Percentiles rank a stretch among this genome's conserved stretches.
Conservation (phyloP, 2,113 vertebrate genomes). For the Bothrops jararaca region DNA sequence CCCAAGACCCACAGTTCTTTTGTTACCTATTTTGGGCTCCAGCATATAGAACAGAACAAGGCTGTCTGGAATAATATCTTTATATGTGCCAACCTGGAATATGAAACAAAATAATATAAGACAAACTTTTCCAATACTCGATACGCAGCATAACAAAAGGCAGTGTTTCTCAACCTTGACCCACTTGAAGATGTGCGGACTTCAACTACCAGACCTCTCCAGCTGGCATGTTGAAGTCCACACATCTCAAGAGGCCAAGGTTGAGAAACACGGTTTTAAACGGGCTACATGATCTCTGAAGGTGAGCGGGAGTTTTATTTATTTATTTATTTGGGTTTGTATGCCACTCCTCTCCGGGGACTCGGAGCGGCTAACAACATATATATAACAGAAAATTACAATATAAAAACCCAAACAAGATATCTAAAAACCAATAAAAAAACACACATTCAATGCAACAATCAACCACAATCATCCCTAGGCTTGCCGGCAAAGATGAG, state of each 20-base stretch:
- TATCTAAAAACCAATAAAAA: too few species aligned
- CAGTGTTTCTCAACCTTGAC: not conserved
- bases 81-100: conserved; percentile 75
- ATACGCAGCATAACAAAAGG: not conserved
- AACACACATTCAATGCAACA: too few species aligned
- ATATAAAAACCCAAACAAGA: too few species aligned
- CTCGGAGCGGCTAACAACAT: too few species aligned
- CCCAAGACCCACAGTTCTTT: too few species aligned
- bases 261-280: not conserved
- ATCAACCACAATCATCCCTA: too few species aligned
- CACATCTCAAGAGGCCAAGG: not conserved
- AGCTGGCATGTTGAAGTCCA: not conserved
- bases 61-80: conserved; percentile 82
- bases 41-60: conserved; percentile 84
- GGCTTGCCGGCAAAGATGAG: too few species aligned
- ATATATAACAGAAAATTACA: too few species aligned
- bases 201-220: not conserved
- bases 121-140: not conserved
- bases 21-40: conserved; percentile 81
- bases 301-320: not conserved
- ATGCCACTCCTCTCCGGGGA: too few species aligned
- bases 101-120: not conserved
- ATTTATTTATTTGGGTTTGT: too few species aligned
- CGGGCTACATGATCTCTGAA: not conserved
- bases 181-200: not conserved